Conservation (phyloP, 2,888 invertebrate genomes). For the Cantharis flavilabris region DNA sequence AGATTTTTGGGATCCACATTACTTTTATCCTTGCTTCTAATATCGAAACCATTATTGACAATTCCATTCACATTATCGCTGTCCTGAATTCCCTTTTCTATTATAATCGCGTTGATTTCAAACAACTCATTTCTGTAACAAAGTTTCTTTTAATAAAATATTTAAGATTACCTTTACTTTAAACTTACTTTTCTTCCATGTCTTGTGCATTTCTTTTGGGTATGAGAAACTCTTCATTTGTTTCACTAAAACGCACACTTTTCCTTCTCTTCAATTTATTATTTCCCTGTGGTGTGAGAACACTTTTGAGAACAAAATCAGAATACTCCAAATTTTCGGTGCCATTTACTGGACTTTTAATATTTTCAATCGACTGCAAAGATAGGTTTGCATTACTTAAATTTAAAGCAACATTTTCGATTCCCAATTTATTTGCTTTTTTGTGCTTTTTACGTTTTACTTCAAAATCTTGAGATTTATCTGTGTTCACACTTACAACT, state of each 20-base stretch:
- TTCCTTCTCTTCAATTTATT: constrained; percentile 20
- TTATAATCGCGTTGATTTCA: neutral
- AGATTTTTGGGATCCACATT: neutral
- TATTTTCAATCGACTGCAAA: neutral
- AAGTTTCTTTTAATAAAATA: neutral
- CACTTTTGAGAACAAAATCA: neutral
- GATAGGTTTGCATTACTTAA: neutral
- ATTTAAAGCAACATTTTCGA: constrained; percentile 6
- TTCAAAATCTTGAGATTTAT: neutral
- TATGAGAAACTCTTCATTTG: constrained; percentile 45
- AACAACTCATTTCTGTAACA: neutral
- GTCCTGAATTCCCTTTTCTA: neutral
- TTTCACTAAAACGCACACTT: constrained; percentile 44
- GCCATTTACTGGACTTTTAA: neutral
- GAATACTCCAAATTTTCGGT: neutral
- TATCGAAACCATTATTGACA: constrained; percentile 27
- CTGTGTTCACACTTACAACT: neutral
- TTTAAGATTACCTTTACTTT: neutral
- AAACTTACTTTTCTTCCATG: constrained; percentile 26
- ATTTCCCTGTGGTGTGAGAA: neutral
- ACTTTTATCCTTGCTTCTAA: constrained; percentile 12
- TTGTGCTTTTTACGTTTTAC: constrained; percentile 6
- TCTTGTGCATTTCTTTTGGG: constrained; percentile 37
- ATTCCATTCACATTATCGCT: constrained; percentile 13
- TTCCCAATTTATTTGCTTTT: neutral